Conservation (phyloP, 2,888 invertebrate species). For the Philopedon plagiatum region DNA sequence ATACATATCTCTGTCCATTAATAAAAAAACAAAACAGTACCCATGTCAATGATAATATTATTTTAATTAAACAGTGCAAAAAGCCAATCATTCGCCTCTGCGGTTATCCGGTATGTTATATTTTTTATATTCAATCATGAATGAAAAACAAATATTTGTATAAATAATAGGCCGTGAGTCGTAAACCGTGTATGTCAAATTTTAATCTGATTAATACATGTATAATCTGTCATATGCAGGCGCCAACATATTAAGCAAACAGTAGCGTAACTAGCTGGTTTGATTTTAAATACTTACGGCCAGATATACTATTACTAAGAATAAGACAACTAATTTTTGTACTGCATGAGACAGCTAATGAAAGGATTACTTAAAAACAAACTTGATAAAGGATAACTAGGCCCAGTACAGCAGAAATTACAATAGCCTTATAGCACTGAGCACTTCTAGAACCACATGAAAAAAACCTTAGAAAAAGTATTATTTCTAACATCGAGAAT, state of each 20-base stretch:
- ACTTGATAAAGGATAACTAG: no score
- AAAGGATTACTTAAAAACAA: no score
- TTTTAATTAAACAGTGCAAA: background rate
- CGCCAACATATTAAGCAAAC: slow-evolving; percentile 9
- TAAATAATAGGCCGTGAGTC: background rate
- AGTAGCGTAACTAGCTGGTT: background rate
- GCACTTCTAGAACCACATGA: no score
- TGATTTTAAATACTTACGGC: no score
- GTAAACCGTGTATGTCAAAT: slow-evolving; percentile 12
- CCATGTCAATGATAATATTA: background rate
- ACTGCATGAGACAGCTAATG: no score
- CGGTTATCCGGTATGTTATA: background rate
- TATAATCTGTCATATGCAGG: slow-evolving; percentile 20
- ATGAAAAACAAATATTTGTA: slow-evolving; percentile 16
- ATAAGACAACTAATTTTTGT: no score
- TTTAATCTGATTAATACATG: slow-evolving; percentile 14
- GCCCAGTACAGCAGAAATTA: no score
- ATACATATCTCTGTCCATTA: background rate
- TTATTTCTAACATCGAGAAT: no score
- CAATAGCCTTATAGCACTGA: no score
- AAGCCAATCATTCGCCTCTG: background rate
- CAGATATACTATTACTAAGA: no score
- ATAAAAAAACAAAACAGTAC: background rate
- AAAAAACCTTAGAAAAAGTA: no score
- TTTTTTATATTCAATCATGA: slow-evolving; percentile 8